Percentiles rank a stretch among this genome's conserved stretches.
Conservation (phyloP, 1,140 invertebrate species). For the Aplysia californica region DNA sequence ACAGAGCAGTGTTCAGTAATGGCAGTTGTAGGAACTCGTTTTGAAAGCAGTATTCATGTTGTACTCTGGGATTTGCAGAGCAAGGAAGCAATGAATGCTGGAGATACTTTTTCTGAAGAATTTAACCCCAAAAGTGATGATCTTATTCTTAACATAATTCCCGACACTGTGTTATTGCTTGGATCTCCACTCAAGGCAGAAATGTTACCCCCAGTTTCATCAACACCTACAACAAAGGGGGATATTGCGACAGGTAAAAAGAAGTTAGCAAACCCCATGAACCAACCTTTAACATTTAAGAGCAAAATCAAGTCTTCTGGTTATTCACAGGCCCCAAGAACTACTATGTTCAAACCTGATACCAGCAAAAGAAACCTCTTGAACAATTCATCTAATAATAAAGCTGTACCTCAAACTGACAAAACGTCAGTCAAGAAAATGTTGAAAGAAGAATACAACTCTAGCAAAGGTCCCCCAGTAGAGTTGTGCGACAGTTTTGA, state of each 20-base stretch:
- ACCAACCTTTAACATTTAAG: conserved; percentile 63
- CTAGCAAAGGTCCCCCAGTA: conserved; percentile 41
- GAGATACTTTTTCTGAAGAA: too few species aligned
- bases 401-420: conserved; percentile 9
- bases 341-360: conserved; percentile 56
- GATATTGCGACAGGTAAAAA: conserved; percentile 25
- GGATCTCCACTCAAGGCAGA: conserved; percentile 55
- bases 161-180: conserved; percentile 35
- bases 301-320: conserved; percentile 65
- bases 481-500: conserved; percentile 37
- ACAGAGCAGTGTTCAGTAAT: conserved; percentile 35
- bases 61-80: too few species aligned
- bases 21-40: conserved; percentile 57
- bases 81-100: too few species aligned
- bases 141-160: conserved; percentile 32
- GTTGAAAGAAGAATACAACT: conserved; percentile 48
- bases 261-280: conserved; percentile 33
- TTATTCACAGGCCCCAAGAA: conserved; percentile 55
- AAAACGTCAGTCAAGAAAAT: not conserved
- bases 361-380: conserved; percentile 25
- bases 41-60: conserved; percentile 54
- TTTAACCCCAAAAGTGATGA: too few species aligned
- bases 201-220: conserved; percentile 46
- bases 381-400: conserved; percentile 11
- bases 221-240: conserved; percentile 27